These are phyloP conservation scores for Hedychridium roseum DNA, from an alignment of 2,888 invertebrate genomes.

Conservation along the genomic window DNA sequence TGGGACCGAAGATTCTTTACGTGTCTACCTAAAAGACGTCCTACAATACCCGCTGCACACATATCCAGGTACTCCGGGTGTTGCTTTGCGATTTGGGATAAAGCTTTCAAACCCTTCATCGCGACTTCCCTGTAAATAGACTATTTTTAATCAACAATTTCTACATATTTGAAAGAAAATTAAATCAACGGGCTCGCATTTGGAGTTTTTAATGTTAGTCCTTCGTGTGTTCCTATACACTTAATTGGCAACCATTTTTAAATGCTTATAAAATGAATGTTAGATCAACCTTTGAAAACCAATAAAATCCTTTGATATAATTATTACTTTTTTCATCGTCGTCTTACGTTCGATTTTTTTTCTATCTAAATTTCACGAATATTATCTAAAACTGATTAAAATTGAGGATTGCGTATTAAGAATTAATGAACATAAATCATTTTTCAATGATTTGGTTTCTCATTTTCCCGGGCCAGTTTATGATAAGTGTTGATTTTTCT, in stretches of 20 bases:
- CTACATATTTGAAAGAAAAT: neutral
- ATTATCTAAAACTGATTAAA: too few species aligned
- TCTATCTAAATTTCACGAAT: too few species aligned
- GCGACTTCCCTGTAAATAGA: conserved; percentile 72
- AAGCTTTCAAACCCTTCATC: conserved; percentile 75
- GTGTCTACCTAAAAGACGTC: conserved; percentile 77
- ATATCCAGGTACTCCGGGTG: conserved; percentile 71
- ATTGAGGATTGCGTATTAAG: too few species aligned
- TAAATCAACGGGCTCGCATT: too few species aligned
- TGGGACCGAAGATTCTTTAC: conserved; percentile 92
- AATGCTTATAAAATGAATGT: neutral
- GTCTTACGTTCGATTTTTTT: too few species aligned
- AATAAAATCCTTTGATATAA: neutral
- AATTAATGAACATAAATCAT: too few species aligned
- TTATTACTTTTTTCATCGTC: neutral
- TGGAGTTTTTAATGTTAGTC: too few species aligned
- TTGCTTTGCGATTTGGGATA: conserved; percentile 75
- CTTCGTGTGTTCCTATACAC: too few species aligned
- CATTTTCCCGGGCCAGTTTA: too few species aligned
- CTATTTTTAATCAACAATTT: neutral
- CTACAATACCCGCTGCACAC: conserved; percentile 74
- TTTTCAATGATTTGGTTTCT: too few species aligned
- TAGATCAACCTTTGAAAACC: neutral
- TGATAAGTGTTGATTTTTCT: too few species aligned
- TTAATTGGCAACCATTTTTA: too few species aligned